Base-by-base conservation (phyloP, 2,888 invertebrate species). In the Drosophila greeni region DNA sequence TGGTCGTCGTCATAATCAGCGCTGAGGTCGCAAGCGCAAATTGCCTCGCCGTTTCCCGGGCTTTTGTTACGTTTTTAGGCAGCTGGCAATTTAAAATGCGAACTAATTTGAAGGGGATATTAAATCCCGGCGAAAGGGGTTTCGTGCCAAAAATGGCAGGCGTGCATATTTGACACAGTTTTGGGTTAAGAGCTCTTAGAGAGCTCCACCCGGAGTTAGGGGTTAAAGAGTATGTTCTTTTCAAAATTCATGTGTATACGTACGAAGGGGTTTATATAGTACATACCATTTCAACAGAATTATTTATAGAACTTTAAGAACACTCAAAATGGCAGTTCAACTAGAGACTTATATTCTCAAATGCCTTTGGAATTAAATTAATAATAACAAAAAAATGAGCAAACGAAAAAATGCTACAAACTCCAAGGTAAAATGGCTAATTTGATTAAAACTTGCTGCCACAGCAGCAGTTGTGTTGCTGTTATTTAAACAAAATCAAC, bases 1-100 rank as follows among this genome's bases (percentile, higher is more conserved):
- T 70, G 81, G 69, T 78, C 76, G 72, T 43, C 39, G 53, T 67
- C 53, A 81, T 81, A 77, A 77, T 77, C 81, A 77, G 69, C 75
- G 75, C 59, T 68, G 71, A 43, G 71, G 80, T 73, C 71, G 61
- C 60, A 72, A 60, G 72, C 69, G 47, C 75, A 76, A 76, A 79
- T 74, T 76, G 77, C 75, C 72, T 57, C 34, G 31, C 58, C 54
- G 66, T 61, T 66, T 68, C n/a, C 58, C 34, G 5, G 42, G 20
- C 33, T 29, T 29, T 42, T 20, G 24, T 36, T 26, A 20, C 20
- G 16, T 39, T 37, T 51, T 47, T 47, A 47, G 45, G 45, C 45
- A 31, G 29, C 31, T 16, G 57, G 53, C 33, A 52, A 68, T 74
- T 72, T 65, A 53, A 73, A 73, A 64, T 71, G 64, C 66, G 58